Percentiles rank a stretch among this genome's conserved stretches.
Conservation (phyloP, 2,797 vertebrate species). For the Cirrhinus molitorella region DNA sequence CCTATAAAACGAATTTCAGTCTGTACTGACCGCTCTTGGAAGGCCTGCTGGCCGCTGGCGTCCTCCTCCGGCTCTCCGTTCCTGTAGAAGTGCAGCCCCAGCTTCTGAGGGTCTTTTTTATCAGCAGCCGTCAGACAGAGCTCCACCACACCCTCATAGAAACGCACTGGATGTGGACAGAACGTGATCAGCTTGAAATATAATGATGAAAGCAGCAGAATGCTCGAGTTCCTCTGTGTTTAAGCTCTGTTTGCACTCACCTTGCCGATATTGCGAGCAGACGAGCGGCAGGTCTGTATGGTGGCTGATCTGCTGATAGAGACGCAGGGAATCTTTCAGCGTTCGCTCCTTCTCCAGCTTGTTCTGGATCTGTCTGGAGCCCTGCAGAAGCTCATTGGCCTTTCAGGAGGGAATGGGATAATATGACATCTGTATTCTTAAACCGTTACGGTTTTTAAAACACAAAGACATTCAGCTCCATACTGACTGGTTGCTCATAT, state of each 20-base stretch:
- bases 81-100: conserved; percentile 97
- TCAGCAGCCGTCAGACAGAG: conserved; percentile 94
- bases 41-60: conserved; percentile 88
- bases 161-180: conserved; percentile 82
- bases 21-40: conserved; percentile 87
- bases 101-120: conserved; percentile 95
- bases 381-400: conserved; percentile 97
- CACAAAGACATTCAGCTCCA: not conserved
- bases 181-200: not conserved
- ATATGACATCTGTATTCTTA: too few relatives aligned
- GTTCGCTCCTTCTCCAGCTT: conserved; percentile 91
- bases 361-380: conserved; percentile 91
- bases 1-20: fast-evolving
- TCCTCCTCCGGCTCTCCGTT: conserved; percentile 97
- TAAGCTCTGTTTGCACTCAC: conserved; percentile 68
- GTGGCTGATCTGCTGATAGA: conserved; percentile 96
- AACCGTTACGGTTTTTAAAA: not conserved
- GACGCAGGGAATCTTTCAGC: conserved; percentile 89
- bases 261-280: conserved; percentile 95
- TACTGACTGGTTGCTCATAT: too few relatives aligned
- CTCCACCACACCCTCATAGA: conserved; percentile 96
- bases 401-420: conserved; percentile 61
- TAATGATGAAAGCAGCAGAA: not conserved
- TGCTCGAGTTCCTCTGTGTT: not conserved
- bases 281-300: conserved; percentile 93